Evolutionary conservation across 2,113 vertebrate genomes (phyloP).

Genomic region (Gallinago jamesoni): DNA sequence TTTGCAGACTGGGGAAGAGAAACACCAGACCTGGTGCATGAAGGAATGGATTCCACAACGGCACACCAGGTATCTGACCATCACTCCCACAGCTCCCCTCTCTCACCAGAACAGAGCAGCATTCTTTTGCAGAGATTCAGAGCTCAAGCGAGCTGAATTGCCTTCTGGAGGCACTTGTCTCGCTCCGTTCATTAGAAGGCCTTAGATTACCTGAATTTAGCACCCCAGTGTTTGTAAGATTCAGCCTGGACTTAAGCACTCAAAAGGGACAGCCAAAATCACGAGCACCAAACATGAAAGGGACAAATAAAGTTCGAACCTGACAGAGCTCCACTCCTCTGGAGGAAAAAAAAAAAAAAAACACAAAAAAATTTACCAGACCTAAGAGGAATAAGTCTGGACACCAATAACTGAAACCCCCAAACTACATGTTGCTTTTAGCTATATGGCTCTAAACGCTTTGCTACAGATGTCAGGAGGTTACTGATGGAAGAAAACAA

Average conservation of each 20-base stretch:
- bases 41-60: background rate
- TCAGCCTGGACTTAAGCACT: background rate
- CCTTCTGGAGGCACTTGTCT: background rate
- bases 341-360: background rate
- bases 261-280: background rate
- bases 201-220: background rate
- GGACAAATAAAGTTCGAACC: background rate
- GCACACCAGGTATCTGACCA: background rate
- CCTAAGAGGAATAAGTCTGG: background rate
- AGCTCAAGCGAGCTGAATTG: background rate
- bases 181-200: background rate
- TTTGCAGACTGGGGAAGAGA: background rate
- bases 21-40: rapidly evolving
- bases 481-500: background rate
- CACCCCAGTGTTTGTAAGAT: background rate
- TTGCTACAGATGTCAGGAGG: background rate
- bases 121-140: background rate
- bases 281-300: background rate
- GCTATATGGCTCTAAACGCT: background rate
- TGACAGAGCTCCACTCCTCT: background rate
- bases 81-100: rapidly evolving
- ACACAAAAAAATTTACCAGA: background rate
- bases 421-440: background rate
- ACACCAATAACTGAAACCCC: background rate
- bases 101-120: background rate